Conservation (phyloP, 2,797 vertebrate species). For the Cynodonichthys magdalenae region DNA sequence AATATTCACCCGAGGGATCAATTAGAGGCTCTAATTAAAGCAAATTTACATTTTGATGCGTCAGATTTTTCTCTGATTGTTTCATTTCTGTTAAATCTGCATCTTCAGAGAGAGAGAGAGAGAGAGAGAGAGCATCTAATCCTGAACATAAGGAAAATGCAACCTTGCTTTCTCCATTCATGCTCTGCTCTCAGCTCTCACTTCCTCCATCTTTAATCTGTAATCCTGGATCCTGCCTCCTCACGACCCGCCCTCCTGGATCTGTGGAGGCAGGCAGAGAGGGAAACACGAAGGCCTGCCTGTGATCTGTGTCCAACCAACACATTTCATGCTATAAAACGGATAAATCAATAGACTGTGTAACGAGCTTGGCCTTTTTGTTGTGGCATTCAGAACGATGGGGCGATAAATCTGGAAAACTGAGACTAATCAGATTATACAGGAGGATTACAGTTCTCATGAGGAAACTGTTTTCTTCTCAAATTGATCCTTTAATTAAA, state of each 20-base stretch:
- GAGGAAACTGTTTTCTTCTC: too few relatives aligned
- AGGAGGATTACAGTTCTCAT: neutral
- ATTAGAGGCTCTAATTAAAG: neutral
- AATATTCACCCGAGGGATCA: rapidly evolving
- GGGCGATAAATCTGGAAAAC: neutral
- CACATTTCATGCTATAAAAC: neutral
- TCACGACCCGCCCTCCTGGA: constrained; percentile 67
- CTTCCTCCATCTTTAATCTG: constrained; percentile 28
- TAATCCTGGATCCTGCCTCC: constrained; percentile 30
- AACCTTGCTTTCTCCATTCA: constrained; percentile 20
- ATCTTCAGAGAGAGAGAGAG: neutral
- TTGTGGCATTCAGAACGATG: neutral
- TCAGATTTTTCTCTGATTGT: neutral
- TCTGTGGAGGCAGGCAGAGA: neutral
- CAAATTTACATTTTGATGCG: neutral
- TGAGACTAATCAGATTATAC: constrained; percentile 6
- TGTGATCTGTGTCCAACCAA: neutral
- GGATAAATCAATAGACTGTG: rapidly evolving
- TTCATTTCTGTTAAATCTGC: neutral
- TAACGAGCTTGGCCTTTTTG: neutral
- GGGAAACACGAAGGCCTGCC: neutral
- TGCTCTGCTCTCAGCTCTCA: neutral
- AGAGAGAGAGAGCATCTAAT: neutral
- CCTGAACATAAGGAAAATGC: neutral
- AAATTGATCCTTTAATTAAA: too few relatives aligned